Evolutionary conservation across 2,797 vertebrate species (phyloP), one percentile per base, ranked within the genome.

Genomic region (Spatula versicolor): DNA sequence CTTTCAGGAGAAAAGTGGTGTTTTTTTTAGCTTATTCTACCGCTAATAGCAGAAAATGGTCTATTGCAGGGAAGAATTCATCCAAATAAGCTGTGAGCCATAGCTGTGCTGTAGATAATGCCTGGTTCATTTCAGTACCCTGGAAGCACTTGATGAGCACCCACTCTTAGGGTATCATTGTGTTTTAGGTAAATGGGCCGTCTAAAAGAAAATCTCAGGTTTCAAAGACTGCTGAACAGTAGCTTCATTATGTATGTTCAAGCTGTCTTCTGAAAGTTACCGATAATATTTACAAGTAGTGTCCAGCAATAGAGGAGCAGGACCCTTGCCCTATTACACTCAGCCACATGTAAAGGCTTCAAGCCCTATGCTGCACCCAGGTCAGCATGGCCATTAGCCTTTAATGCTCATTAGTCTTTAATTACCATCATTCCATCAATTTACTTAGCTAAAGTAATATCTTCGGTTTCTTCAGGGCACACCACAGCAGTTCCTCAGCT

Each of bases 11-110:
- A 80, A 79, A 86, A 80, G 46, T 22, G 76, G 63, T 35, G 12
- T 2, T 7, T 66, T 41, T 37, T 45, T n/a, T 50, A 26, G 77
- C 77, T 92, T 68, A 75, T 90, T 90, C 84, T 78, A 25, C 77
- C 26, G 25, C 41, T 76, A 93, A 95, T 56, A 88, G 63, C 63
- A 91, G 85, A 92, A 95, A 96, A 92, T 76, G 43, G 63, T 41
- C 45, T 83, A 79, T 59, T 88, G 64, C 92, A 84, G 72, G 22
- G 82, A 81, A 84, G 64, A 85, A 84, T 50, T 82, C 79, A 33
- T 90, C 88, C 75, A 94, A 95, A 91, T 92, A 84, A 93, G 83
- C 92, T 82, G 66, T 37, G 69, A 90, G 89, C 76, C 23, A 0
- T 18, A 72, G 56, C 73, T 46, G 35, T 81, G 46, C 79, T 78